A percentile compares a stretch with the other conserved stretches of the same genome.
Conservation (phyloP, 2,113 vertebrate genomes). For the Pseudopipra pipra region DNA sequence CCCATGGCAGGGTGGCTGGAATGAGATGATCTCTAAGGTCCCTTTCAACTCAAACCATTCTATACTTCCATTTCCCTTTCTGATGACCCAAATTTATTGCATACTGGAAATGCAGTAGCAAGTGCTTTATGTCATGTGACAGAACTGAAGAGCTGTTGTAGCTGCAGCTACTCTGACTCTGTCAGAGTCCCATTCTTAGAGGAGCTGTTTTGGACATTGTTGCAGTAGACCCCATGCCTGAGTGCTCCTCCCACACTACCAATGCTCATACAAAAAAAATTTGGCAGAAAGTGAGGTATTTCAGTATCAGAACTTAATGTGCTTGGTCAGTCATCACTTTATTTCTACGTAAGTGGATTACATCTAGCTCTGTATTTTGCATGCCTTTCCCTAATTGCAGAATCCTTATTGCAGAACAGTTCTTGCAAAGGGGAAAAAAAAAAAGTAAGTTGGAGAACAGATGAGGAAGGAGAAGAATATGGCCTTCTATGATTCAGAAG, state of each 20-base stretch:
- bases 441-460: background rate
- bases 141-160: background rate
- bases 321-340: background rate
- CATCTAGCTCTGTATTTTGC: background rate
- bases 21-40: no score
- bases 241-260: background rate
- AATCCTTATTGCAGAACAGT: background rate
- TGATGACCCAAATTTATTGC: background rate
- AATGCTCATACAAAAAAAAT: background rate
- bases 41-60: background rate
- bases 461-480: background rate
- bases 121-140: rapidly evolving
- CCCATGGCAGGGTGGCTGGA: background rate
- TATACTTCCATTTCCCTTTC: background rate
- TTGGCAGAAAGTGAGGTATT: background rate
- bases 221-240: rapidly evolving
- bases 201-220: background rate
- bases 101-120: background rate
- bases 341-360: background rate
- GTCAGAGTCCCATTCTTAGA: background rate
- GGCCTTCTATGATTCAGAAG: background rate
- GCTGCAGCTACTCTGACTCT: background rate
- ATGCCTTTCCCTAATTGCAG: background rate
- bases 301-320: background rate
- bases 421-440: background rate